Evolutionary conservation across 2,888 invertebrate species (phyloP).

Genomic region (Blera fallax): DNA sequence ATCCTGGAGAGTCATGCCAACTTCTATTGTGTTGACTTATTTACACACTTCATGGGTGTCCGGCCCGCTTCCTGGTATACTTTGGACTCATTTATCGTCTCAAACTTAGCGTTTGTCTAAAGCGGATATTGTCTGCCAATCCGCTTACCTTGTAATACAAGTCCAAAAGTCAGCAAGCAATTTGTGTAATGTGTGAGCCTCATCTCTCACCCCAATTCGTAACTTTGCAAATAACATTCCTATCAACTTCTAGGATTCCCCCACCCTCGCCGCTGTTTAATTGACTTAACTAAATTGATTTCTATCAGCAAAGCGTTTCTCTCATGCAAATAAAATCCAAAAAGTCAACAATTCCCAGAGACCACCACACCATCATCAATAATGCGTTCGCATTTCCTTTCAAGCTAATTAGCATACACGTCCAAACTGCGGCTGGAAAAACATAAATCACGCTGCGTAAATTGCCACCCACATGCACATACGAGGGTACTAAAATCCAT

Average conservation of each 20-base stretch:
- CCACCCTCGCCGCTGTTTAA: no score
- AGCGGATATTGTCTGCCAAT: no score
- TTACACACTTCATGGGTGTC: no score
- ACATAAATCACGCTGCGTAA: conserved; percentile 69
- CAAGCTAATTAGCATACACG: conserved; percentile 66
- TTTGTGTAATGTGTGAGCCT: not conserved
- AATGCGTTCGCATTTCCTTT: conserved; percentile 57
- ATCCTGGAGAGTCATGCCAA: no score
- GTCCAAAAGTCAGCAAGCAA: no score
- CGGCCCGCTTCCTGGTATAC: no score
- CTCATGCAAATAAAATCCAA: not conserved
- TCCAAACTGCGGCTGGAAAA: conserved; percentile 49
- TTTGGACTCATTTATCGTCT: no score
- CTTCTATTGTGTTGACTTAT: no score
- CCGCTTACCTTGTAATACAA: no score
- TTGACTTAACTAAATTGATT: not conserved
- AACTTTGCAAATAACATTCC: not conserved
- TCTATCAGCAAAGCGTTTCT: not conserved
- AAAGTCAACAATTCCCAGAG: not conserved
- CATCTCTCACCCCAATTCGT: not conserved
- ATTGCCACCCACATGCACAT: conserved; percentile 66
- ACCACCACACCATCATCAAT: conserved; percentile 22
- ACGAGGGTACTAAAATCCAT: conserved; percentile 36
- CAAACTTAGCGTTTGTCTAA: no score
- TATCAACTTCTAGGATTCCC: not conserved